Conservation (phyloP, 2,113 vertebrate genomes). For the Psittacula cyanocephala region DNA sequence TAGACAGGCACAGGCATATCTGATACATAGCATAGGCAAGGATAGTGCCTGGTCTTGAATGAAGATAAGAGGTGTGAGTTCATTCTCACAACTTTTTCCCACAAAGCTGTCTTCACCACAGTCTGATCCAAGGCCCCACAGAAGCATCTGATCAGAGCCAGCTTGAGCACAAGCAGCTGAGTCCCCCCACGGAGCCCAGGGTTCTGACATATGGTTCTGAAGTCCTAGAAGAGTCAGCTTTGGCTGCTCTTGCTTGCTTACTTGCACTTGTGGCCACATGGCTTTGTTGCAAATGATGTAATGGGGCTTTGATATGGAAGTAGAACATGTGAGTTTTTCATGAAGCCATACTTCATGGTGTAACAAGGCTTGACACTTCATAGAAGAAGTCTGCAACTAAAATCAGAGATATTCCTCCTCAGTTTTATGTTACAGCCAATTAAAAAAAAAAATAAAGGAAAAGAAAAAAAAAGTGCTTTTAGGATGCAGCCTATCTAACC, state of each 20-base stretch:
- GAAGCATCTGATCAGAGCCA: rapidly evolving
- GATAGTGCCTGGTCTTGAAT: neutral
- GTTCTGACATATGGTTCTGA: neutral
- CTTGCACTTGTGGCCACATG: neutral
- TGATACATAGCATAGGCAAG: rapidly evolving
- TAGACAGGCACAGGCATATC: neutral
- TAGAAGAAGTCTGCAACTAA: neutral
- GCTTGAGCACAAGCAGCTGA: neutral
- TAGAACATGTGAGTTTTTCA: neutral
- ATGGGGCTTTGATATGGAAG: neutral
- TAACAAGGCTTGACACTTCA: neutral
- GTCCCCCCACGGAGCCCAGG: neutral
- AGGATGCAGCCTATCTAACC: neutral
- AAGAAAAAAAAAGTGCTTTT: neutral
- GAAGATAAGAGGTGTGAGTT: neutral
- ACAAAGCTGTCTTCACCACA: neutral
- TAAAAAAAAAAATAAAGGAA: neutral
- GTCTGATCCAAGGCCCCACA: neutral
- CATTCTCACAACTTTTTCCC: neutral
- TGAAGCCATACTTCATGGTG: neutral
- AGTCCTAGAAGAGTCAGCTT: neutral
- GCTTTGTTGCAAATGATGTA: neutral
- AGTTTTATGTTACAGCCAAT: neutral
- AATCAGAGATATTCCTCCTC: neutral
- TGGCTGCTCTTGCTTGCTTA: neutral